Percentiles rank a stretch among this genome's conserved stretches.
Evolutionary conservation across 2,113 vertebrate genomes (phyloP).

Genomic region (Ochotona princeps): DNA sequence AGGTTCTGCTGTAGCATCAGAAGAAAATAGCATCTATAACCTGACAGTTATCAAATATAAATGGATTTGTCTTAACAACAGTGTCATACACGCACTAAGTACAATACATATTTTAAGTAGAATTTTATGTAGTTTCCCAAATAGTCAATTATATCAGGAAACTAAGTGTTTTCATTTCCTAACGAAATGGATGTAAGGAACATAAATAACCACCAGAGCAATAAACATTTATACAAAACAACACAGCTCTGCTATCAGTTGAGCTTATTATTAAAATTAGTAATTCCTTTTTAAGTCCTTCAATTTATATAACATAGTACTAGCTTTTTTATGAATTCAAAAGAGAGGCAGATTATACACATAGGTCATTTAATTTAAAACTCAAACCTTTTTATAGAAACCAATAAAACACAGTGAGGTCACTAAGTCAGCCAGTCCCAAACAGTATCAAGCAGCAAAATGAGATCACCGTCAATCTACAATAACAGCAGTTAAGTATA

Average conservation of each 20-base stretch:
- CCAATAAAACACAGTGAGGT: not conserved
- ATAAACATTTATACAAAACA: constrained; percentile 2
- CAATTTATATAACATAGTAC: not conserved
- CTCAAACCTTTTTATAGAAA: not conserved
- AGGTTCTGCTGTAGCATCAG: not conserved
- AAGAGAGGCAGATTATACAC: not conserved
- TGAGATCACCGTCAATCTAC: not conserved
- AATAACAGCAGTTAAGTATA: not conserved
- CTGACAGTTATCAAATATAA: not conserved
- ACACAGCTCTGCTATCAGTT: not conserved
- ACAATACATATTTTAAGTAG: not conserved
- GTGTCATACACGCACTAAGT: not conserved
- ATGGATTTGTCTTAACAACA: not conserved
- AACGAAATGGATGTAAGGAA: not conserved
- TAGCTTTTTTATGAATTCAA: constrained; percentile 2
- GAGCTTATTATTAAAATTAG: not conserved
- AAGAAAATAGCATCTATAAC: not conserved
- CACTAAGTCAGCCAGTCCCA: not conserved
- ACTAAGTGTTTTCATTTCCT: not conserved
- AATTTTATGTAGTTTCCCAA: not conserved
- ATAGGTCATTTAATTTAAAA: not conserved
- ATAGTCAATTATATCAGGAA: not conserved
- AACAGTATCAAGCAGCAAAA: not conserved
- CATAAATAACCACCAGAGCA: not conserved
- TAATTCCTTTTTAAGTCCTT: not conserved